Evolutionary conservation across 2,797 vertebrate genomes (phyloP).

Genomic region (Neosalanx taihuensis): DNA sequence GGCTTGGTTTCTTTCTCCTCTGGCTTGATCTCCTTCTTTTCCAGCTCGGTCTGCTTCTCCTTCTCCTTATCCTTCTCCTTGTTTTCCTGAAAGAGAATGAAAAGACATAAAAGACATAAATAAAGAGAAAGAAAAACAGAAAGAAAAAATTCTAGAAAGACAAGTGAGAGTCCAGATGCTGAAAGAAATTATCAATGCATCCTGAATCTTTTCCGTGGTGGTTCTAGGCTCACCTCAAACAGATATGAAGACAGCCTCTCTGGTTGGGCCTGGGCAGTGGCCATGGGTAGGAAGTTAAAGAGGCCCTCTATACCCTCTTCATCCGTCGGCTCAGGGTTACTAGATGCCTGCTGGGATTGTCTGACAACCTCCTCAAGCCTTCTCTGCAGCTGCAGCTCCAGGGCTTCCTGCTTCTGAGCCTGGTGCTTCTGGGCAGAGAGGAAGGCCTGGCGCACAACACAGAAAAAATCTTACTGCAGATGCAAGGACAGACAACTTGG

Average conservation of each 20-base stretch:
- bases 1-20: background rate
- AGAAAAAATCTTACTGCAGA: background rate
- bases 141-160: background rate
- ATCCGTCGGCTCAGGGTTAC: slow-evolving; percentile 51
- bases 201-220: background rate
- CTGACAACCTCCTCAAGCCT: slow-evolving; percentile 53
- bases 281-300: slow-evolving; percentile 70
- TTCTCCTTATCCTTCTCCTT: too few relatives aligned
- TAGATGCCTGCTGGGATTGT: slow-evolving; percentile 20
- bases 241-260: slow-evolving; percentile 61
- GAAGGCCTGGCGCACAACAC: slow-evolving; percentile 51
- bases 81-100: too few relatives aligned
- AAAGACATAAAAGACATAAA: too few relatives aligned
- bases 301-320: slow-evolving; percentile 76
- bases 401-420: slow-evolving; percentile 30
- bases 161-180: background rate
- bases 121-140: too few relatives aligned
- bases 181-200: background rate
- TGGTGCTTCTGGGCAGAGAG: slow-evolving; percentile 38
- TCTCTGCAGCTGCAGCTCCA: slow-evolving; percentile 52
- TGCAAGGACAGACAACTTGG: background rate
- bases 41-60: too few relatives aligned
- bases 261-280: slow-evolving; percentile 53
- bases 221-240: slow-evolving; percentile 68
- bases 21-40: background rate